Evolutionary conservation across 2,113 vertebrate genomes (phyloP).

Genomic region (Nyctibius bracteatus): DNA sequence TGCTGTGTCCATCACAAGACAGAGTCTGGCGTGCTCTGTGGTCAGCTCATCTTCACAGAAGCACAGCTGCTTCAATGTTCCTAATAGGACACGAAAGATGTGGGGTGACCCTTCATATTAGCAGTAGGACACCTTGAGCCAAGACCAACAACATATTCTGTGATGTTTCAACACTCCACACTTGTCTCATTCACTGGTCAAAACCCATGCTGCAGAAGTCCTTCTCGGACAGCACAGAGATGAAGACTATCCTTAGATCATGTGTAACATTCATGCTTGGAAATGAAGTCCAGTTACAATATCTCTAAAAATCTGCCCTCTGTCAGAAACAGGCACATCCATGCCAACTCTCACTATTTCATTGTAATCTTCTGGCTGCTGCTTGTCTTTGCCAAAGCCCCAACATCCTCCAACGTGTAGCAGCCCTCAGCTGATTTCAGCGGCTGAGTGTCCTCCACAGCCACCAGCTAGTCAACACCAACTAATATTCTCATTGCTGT

Average conservation of each 20-base stretch:
- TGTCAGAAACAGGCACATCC: not conserved
- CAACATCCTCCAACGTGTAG: accelerated
- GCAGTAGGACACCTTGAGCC: not conserved
- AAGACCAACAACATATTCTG: not conserved
- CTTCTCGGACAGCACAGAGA: not conserved
- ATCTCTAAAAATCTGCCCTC: not conserved
- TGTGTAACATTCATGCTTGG: not conserved
- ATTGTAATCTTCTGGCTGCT: not conserved
- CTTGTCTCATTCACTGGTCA: not conserved
- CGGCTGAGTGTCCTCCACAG: not conserved
- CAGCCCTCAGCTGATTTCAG: not conserved
- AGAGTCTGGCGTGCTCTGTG: not conserved
- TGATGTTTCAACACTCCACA: not conserved
- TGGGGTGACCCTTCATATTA: not conserved
- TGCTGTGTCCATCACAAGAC: not conserved
- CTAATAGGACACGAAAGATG: not conserved
- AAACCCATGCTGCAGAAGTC: not conserved
- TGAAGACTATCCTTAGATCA: not conserved
- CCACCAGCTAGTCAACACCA: not conserved
- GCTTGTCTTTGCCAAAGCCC: not conserved
- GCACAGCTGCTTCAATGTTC: not conserved
- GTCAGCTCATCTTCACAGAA: not conserved
- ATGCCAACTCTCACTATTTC: not conserved
- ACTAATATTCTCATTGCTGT: not conserved
- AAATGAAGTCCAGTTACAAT: not conserved